Percentiles rank a stretch among this genome's conserved stretches.
Conservation (phyloP, 2,888 invertebrate genomes). For the Dione juno region DNA sequence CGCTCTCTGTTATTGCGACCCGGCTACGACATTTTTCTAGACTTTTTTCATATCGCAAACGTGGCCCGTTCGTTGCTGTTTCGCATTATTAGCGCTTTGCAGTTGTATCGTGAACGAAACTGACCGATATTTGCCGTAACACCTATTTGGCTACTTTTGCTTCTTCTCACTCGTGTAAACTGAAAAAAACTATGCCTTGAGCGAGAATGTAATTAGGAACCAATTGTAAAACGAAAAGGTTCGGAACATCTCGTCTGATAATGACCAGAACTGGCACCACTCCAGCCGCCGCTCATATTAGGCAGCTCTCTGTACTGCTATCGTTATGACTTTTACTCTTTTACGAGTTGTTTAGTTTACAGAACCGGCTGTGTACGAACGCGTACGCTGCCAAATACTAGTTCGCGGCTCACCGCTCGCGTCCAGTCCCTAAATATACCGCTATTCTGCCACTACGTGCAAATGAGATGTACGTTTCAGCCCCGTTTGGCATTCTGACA, state of each 20-base stretch:
- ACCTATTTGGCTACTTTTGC: slow-evolving; percentile 69
- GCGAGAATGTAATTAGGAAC: slow-evolving; percentile 80
- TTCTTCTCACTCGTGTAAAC: slow-evolving; percentile 66
- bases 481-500: slow-evolving; percentile 66
- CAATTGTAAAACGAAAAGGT: slow-evolving; percentile 83
- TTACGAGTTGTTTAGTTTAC: slow-evolving; percentile 83
- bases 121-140: slow-evolving; percentile 64
- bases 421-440: slow-evolving; percentile 73
- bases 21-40: slow-evolving; percentile 70
- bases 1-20: slow-evolving; percentile 75
- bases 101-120: slow-evolving; percentile 66
- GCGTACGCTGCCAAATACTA: slow-evolving; percentile 79
- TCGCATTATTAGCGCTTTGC: slow-evolving; percentile 56
- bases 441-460: slow-evolving; percentile 68
- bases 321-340: slow-evolving; percentile 83
- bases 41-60: slow-evolving; percentile 78
- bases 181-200: slow-evolving; percentile 78
- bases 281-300: slow-evolving; percentile 81
- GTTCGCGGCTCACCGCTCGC: slow-evolving; percentile 81
- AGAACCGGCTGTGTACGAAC: slow-evolving; percentile 68
- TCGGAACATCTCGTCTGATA: slow-evolving; percentile 81
- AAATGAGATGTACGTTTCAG: slow-evolving; percentile 76
- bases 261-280: slow-evolving; percentile 80
- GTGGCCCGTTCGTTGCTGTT: slow-evolving; percentile 47
- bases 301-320: slow-evolving; percentile 74